Conservation (phyloP, 92 coral and sea anemone genomes). For the Meandrina meandrites region DNA sequence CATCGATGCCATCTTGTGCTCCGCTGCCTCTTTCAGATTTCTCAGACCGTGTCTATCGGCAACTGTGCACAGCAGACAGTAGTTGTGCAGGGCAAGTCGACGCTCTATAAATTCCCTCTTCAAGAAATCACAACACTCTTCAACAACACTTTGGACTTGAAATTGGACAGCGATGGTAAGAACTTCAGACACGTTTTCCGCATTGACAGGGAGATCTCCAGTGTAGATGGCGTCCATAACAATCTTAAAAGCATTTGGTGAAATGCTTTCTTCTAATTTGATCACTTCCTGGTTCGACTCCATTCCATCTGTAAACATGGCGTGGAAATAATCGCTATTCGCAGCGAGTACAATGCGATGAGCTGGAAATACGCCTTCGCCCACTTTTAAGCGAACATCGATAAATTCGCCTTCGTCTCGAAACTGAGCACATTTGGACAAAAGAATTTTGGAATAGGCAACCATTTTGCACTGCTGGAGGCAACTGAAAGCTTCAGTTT, state of each 20-base stretch:
- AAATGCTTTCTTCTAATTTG: slow-evolving; percentile 46
- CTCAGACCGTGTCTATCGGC: slow-evolving; percentile 3
- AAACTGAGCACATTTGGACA: slow-evolving; percentile 22
- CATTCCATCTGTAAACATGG: slow-evolving; percentile 57
- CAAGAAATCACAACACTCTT: slow-evolving; percentile 21
- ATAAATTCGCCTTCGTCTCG: slow-evolving; percentile 39
- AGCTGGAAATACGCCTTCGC: slow-evolving; percentile 53
- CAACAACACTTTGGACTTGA: slow-evolving; percentile 27
- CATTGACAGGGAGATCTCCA: slow-evolving; percentile 47
- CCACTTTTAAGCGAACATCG: slow-evolving; percentile 69
- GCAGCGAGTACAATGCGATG: slow-evolving; percentile 70
- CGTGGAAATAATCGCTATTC: slow-evolving; percentile 62
- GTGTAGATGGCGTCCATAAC: slow-evolving; percentile 70
- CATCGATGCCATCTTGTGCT: slow-evolving; percentile 17
- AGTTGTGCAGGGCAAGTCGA: not conserved
- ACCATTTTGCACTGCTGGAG: too few relatives aligned
- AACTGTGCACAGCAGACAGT: not conserved
- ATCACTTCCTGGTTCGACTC: slow-evolving; percentile 43
- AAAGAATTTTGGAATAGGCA: not conserved
- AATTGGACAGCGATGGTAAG: slow-evolving; percentile 49
- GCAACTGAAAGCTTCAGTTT: too few relatives aligned
- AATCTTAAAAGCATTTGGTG: slow-evolving; percentile 47
- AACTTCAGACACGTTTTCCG: slow-evolving; percentile 52
- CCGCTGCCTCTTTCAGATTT: slow-evolving; percentile 23
- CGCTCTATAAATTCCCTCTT: not conserved